Evolutionary conservation across 2,797 vertebrate species (phyloP).

Genomic region (Falco columbarius): DNA sequence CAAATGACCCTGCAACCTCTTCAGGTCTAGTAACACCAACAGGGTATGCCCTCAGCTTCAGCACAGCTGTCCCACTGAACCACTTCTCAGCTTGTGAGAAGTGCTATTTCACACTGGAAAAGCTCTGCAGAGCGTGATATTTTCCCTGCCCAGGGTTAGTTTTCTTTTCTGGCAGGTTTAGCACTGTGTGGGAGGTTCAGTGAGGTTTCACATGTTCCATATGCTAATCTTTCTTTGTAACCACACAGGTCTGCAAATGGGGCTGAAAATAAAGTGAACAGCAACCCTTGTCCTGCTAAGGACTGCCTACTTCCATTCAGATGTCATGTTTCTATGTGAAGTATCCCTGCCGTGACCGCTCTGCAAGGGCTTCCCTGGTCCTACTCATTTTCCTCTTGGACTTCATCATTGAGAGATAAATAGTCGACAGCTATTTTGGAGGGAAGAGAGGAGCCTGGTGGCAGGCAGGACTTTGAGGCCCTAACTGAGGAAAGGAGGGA

Average conservation of each 20-base stretch:
- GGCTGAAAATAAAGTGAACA: slow-evolving; percentile 34
- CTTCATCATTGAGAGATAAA: neutral
- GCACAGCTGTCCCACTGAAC: neutral
- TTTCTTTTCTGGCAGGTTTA: slow-evolving; percentile 7
- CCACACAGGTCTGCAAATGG: slow-evolving; percentile 4
- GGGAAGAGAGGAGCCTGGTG: neutral
- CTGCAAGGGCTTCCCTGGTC: neutral
- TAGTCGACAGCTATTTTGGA: neutral
- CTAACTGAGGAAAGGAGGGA: neutral
- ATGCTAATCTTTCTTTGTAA: slow-evolving; percentile 8
- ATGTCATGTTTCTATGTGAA: neutral
- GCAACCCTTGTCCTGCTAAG: neutral
- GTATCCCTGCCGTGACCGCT: neutral
- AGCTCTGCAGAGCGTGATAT: neutral
- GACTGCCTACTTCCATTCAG: neutral
- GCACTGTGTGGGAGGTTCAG: neutral
- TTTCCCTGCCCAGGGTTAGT: neutral
- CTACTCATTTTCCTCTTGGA: neutral
- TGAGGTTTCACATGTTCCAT: neutral
- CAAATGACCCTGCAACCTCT: neutral
- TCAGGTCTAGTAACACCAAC: neutral
- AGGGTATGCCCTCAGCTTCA: neutral
- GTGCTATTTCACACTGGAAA: neutral
- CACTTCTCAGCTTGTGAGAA: neutral
- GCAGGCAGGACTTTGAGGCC: neutral